These are phyloP conservation scores for Carassius gibelio DNA, from an alignment of 2,113 vertebrate species.

Conservation along the genomic window DNA sequence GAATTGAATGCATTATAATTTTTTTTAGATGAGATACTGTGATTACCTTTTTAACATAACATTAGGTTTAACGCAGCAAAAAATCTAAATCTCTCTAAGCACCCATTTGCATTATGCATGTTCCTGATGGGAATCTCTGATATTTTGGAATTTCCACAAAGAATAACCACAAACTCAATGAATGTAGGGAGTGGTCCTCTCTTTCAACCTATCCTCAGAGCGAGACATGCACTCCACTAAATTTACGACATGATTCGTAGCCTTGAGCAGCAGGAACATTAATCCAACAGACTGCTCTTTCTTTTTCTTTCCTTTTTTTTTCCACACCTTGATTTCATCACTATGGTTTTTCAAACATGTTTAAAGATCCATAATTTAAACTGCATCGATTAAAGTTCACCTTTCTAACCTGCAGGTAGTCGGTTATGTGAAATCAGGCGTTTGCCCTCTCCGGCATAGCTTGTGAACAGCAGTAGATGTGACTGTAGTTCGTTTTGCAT, in stretches of 20 bases:
- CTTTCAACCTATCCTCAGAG: background rate
- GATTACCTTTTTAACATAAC: no score
- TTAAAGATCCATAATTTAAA: background rate
- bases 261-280: background rate
- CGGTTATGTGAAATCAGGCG: background rate
- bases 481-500: slow-evolving; percentile 42
- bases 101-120: background rate
- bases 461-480: background rate
- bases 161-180: background rate
- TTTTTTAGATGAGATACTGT: no score
- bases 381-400: background rate
- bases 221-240: background rate
- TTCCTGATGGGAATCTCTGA: background rate
- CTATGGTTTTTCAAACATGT: background rate
- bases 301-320: no score
- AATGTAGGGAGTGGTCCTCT: slow-evolving; percentile 3
- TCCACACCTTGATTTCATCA: background rate
- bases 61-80: no score
- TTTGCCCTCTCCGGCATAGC: background rate
- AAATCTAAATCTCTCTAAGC: background rate
- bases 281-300: background rate
- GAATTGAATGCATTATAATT: no score
- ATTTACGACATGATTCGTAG: background rate
- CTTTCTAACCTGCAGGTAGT: background rate
- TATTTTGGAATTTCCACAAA: background rate